Evolutionary conservation across 2,888 invertebrate species (phyloP).

Genomic region (Cephonodes hylas): DNA sequence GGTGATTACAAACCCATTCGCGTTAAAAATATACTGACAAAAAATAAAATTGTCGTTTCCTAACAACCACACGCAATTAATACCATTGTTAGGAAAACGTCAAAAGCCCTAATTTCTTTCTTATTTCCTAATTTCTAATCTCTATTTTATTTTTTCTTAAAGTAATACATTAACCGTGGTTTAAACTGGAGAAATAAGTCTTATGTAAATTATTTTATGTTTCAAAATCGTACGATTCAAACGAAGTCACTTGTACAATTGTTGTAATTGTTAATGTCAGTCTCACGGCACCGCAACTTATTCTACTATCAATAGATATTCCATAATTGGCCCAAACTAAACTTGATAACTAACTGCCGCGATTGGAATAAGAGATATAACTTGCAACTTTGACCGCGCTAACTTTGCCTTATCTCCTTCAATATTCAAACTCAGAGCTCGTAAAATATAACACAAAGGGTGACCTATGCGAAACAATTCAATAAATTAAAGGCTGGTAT

Average conservation of each 20-base stretch:
- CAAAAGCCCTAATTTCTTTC: too few relatives aligned
- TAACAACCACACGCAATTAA: too few relatives aligned
- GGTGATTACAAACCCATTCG: too few relatives aligned
- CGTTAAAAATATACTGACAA: too few relatives aligned
- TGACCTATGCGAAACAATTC: neutral
- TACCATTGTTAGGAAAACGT: too few relatives aligned
- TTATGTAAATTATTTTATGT: neutral
- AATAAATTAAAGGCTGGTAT: too few relatives aligned
- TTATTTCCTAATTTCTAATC: too few relatives aligned
- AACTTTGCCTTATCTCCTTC: slow-evolving; percentile 25
- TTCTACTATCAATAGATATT: slow-evolving; percentile 12
- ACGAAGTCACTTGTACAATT: neutral
- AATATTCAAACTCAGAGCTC: neutral
- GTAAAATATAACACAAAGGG: neutral
- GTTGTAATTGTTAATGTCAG: slow-evolving; percentile 1
- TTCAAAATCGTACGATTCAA: neutral
- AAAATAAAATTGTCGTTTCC: too few relatives aligned
- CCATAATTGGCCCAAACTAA: slow-evolving; percentile 13
- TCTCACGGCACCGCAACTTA: neutral
- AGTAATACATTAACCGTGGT: too few relatives aligned
- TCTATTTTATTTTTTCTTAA: too few relatives aligned
- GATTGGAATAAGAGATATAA: slow-evolving; percentile 12
- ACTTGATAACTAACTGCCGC: slow-evolving; percentile 15
- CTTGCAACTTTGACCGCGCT: slow-evolving; percentile 20
- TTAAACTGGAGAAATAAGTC: too few relatives aligned